Evolutionary conservation across 2,113 vertebrate species (phyloP), one percentile per base, ranked within the genome.

Genomic region (Falcunculus frontatus): DNA sequence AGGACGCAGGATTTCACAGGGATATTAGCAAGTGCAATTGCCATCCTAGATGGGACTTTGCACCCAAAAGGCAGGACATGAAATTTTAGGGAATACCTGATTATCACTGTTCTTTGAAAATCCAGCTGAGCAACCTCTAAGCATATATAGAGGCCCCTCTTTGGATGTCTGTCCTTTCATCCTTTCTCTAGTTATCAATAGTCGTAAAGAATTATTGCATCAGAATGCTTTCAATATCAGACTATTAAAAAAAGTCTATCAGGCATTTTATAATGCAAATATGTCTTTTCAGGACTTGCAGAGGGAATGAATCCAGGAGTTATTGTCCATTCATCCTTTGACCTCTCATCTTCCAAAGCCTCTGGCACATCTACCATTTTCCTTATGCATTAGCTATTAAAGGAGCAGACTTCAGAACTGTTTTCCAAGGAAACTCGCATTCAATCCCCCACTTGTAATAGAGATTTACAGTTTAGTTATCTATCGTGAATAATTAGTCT

Each of bases 381-480:
- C 90, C 47, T 79, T 96, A 76, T 42, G 72, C 50, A 90, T 88
- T 80, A 94, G 75, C 52, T 96, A 60, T 93, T 94, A 84, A 92
- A 85, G 79, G 67, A 82, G 50, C 70, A 92, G 57, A n/a, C 47
- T 96, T 87, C 86, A 94, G 80, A 95, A 86, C 41, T 60, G 49
- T 33, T 94, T 96, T 93, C 56, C 81, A 89, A 81, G 44, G 73
- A 90, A 93, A 94, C 16, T 91, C 42, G 39, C 49, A 27, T 94
- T 94, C 81, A 87, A 4, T 90, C 33, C 16, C 27, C n/a, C 9
- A 74, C 82, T 94, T 90, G 41, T 76, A 96, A 95, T 2, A 90
- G 78, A 97, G 96, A 97, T 96, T 95, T 98, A 97, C 84, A 89
- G 70, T 96, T 96, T 97, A 91, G 94, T 97, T 97, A 97, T 95